Evolutionary conservation across 2,888 invertebrate genomes (phyloP), one percentile per base, ranked within the genome.

Genomic region (Andrena hattorfiana): DNA sequence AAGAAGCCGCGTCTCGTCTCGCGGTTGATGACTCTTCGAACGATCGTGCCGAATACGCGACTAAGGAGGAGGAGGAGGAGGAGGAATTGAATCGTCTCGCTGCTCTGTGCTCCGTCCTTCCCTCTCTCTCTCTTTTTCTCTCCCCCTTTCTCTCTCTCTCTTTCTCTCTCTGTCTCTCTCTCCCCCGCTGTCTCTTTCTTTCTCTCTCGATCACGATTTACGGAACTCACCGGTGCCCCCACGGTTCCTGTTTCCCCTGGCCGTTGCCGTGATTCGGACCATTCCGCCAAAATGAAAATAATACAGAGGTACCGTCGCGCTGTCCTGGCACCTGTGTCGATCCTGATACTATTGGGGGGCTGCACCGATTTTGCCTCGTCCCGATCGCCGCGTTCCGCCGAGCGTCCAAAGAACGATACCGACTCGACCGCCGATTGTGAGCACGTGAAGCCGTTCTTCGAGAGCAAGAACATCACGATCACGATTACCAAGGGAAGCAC

Each of bases 381-480:
- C 68, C 89, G 90, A 77, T 91, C 90, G 62, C 77, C 90, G 26
- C 87, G 90, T 68, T 88, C 84, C n/a, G 66, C 83, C n/a, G 78
- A 85, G 54, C 83, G 67, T 54, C 73, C 81, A 64, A 78, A n/a
- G 83, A 85, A 78, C 73, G 82, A 75, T 23, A 82, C 82, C 73
- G 86, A 63, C 20, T 70, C 30, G 62, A 28, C 66, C 35, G 82
- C 66, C 68, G 81, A 88, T 72, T 92, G 91, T 75, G 87, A 91
- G 20, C 86, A 83, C 26, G 91, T 92, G 42, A 89, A 85, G 76
- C 83, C 89, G 30, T 92, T 92, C 77, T 92, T 92, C 85, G 90
- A 91, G 67, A 87, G 87, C 64, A 92, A 92, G 82, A 92, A 92
- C 75, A 82, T 92, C 86, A 89, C 89, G 64, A 76, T 89, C 13